Evolutionary conservation across 92 coral and sea anemone species (phyloP).

Genomic region (Ricordea florida): DNA sequence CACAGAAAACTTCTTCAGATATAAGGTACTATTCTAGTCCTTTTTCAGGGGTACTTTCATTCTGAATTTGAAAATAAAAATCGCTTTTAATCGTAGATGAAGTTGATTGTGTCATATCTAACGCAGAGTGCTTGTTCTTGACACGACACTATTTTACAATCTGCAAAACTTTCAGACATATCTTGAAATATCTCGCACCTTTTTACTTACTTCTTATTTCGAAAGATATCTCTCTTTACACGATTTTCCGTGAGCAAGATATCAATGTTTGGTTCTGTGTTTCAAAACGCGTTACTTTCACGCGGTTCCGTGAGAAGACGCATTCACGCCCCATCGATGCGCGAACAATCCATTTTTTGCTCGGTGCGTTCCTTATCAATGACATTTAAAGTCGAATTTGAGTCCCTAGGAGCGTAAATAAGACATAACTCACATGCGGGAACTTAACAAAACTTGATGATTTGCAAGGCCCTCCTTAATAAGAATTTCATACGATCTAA

Average conservation of each 20-base stretch:
- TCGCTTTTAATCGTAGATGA: too few species aligned
- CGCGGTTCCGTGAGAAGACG: too few species aligned
- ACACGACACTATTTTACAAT: not conserved
- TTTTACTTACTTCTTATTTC: not conserved
- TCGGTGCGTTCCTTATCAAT: too few species aligned
- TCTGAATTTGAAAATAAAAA: too few species aligned
- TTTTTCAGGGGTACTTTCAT: too few species aligned
- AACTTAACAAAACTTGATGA: constrained; percentile 17
- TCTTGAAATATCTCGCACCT: not conserved
- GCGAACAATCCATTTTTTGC: too few species aligned
- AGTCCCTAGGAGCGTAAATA: not conserved
- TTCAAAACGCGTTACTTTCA: too few species aligned
- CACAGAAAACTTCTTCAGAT: too few species aligned
- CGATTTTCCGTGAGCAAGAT: constrained; percentile 4
- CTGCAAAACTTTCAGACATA: not conserved
- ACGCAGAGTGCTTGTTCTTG: constrained; percentile 5
- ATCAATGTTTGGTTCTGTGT: not conserved
- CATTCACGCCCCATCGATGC: too few species aligned
- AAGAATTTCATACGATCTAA: constrained; percentile 11
- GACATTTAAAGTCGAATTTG: too few species aligned
- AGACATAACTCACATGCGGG: not conserved
- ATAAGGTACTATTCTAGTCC: too few species aligned
- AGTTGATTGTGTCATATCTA: not conserved
- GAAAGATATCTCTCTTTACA: not conserved
- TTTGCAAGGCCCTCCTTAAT: not conserved